Base-by-base conservation (phyloP, 2,888 invertebrate species). In the Xylophagus ater region DNA sequence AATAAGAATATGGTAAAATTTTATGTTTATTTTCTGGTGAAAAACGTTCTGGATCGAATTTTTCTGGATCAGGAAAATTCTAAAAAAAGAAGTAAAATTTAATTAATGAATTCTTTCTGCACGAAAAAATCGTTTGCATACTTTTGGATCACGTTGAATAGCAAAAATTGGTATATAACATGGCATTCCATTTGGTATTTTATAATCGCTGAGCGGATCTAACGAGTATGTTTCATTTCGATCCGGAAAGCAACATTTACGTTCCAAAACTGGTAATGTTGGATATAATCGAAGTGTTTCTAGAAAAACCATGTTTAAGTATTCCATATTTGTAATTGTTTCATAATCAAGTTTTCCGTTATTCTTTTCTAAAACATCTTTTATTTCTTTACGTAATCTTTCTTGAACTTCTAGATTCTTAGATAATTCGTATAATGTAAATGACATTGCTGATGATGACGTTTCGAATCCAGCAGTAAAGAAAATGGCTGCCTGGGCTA, bases 381-480 rank as follows among this genome's bases (percentile, higher is more conserved):
- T 56, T 17, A 71, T 63, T 49, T 71, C 71, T 7, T 56, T 46
- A 4, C 66, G 54, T 14, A 69, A 43, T 26, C 57, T 58, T 3
- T 58, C 54, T 44, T 71, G 70, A 1, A 67, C 44, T 5, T 64
- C 58, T 0, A 57, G 58, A 45, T 65, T 53, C 28, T 56, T 55
- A 2, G 68, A 65, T 29, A 70, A 46, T 43, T 67, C 63, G 44
- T 62, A 64, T 32, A 67, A 53, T 18, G 61, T 62, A 47, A 67
- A 62, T 0, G 68, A 60, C 53, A 67, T 65, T 1, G 66, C 59
- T 4, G 67, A 60, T 3, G 69, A 60, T 2, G 64, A 59, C 1
- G 64, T 61, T 35, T 64, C 64, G 34, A 57, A 63, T 3, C 64
- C 63, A 2, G 62, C 64, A 2, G 57, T 51, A 4, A 62, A 57